These are phyloP conservation scores for Mirza zaza DNA, from an alignment of 2,113 vertebrate species.

Conservation along the genomic window DNA sequence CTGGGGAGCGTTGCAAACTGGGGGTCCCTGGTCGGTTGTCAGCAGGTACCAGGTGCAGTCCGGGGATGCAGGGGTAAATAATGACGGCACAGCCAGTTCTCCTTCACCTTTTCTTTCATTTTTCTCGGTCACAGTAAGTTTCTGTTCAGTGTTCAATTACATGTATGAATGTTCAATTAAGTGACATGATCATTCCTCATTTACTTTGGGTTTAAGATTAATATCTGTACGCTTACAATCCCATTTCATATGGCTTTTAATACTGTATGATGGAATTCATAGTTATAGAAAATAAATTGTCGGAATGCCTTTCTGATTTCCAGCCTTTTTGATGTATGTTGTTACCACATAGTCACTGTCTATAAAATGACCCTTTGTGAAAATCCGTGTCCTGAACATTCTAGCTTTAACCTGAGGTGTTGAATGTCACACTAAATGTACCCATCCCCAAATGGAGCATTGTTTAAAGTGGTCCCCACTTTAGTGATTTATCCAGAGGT, in stretches of 20 bases:
- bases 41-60: accelerated
- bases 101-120: not conserved
- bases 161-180: not conserved
- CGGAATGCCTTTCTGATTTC: not conserved
- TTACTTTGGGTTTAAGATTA: not conserved
- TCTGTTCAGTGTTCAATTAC: not conserved
- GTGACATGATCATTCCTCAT: not conserved
- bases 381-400: not conserved
- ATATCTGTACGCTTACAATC: accelerated
- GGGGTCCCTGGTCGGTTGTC: constrained; percentile 7
- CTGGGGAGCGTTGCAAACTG: not conserved
- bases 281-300: not conserved
- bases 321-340: not conserved
- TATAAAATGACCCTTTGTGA: accelerated
- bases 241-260: not conserved
- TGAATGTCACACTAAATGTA: accelerated
- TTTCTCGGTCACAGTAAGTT: not conserved
- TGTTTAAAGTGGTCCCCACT: not conserved
- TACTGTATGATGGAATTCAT: not conserved
- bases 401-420: not conserved
- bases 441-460: accelerated
- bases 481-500: not conserved
- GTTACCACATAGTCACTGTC: accelerated
- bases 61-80: accelerated
- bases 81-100: accelerated